Conservation (phyloP, 2,113 vertebrate genomes). For the Cyanistes caeruleus region DNA sequence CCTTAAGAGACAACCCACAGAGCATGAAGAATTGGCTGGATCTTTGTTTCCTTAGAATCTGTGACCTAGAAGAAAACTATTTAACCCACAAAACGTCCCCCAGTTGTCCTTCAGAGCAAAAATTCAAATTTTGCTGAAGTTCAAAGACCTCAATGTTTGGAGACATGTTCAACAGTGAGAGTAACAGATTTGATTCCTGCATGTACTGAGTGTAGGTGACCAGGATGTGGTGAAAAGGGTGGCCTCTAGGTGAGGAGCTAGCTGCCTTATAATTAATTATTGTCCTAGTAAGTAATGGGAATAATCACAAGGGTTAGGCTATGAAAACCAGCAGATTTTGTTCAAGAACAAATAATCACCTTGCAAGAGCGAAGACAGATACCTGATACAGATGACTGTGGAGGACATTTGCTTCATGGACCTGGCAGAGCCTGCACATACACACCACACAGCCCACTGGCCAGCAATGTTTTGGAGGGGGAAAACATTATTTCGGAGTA, state of each 20-base stretch:
- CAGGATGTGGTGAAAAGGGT: background rate
- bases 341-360: background rate
- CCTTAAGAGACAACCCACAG: background rate
- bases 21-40: background rate
- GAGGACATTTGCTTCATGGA: background rate
- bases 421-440: background rate
- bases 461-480: background rate
- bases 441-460: background rate
- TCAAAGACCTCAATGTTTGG: background rate
- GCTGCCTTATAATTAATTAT: background rate
- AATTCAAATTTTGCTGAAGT: background rate
- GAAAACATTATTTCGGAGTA: background rate
- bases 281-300: background rate
- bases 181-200: background rate
- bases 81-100: background rate
- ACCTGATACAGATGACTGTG: background rate
- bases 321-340: background rate
- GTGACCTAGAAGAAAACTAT: background rate
- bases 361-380: background rate
- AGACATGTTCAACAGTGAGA: background rate
- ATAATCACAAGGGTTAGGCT: background rate
- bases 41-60: background rate
- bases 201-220: background rate
- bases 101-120: background rate
- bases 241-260: background rate